Evolutionary conservation across 1,140 invertebrate genomes (phyloP), one percentile per base, ranked within the genome.

Genomic region (Stratiolaelaps scimitus): DNA sequence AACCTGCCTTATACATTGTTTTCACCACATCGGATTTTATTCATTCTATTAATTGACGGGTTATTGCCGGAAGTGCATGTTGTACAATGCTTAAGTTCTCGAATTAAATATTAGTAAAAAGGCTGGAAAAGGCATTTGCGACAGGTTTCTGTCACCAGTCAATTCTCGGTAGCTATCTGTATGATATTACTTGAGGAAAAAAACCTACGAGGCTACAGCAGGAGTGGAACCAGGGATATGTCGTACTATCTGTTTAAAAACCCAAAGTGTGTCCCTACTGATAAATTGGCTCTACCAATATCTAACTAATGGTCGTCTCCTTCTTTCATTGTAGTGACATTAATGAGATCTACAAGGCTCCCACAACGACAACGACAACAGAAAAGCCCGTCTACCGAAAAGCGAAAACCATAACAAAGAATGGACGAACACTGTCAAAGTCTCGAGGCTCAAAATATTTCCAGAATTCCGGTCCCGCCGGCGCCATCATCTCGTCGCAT

Each of bases 341-440:
- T 2, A 2, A 2, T 34, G 53, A 60, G 15, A 13, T 60, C 5
- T 60, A 60, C 53, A 10, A 26, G 15, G 15, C 23, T 17, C 23
- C 53, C 34, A 40, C 34, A 10, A 60, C 53, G 53, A 60, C 53
- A 60, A 60, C 53, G 23, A 60, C 53, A 17, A 60, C 53, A 26
- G 23, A 15, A 34, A 60, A 60, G 34, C 53, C 53, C 23, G 17
- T 29, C 23, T 60, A 20, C 23, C 53, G 53, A 6, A 26, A 60
- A 34, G 53, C 53, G 53, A 60, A 60, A 60, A 23, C 34, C 10
- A 26, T 60, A 15, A 34, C 17, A 1, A 60, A 60, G 53, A 60
- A 60, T 34, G 53, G 53, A 26, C 26, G 20, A 13, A 60, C 17
- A 34, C 17, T 29, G 26, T 60, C 53, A 17, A 60, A 60, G 23